Conservation (phyloP, 2,888 invertebrate genomes). For the Scaptomyza cyrtandrae region DNA sequence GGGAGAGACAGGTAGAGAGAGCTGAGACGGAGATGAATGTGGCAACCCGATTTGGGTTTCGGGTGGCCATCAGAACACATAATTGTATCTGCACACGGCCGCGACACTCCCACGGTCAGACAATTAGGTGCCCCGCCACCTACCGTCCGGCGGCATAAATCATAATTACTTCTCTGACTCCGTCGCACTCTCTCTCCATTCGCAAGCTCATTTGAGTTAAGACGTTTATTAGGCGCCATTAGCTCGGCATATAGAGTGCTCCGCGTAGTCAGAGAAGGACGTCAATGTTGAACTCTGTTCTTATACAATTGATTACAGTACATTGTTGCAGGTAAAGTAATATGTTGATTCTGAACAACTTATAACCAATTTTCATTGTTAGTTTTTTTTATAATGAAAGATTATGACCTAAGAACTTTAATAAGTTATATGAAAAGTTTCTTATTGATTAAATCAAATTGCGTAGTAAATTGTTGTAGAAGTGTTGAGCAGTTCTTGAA, state of each 20-base stretch:
- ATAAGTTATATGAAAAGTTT: too few species aligned
- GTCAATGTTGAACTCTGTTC: background rate
- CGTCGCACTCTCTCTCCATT: background rate
- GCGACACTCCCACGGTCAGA: background rate
- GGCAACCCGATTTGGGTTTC: slow-evolving; percentile 1
- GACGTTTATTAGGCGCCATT: slow-evolving; percentile 9
- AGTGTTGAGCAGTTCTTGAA: too few species aligned
- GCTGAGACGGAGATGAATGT: slow-evolving; percentile 8
- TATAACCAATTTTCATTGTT: background rate
- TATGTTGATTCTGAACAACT: background rate
- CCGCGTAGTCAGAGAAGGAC: background rate
- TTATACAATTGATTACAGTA: background rate
- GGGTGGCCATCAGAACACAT: slow-evolving; percentile 5
- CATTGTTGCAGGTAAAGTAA: background rate
- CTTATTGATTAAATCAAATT: too few species aligned
- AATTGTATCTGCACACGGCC: slow-evolving; percentile 8
- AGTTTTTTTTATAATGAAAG: too few species aligned
- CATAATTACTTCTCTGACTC: slow-evolving; percentile 8
- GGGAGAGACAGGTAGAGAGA: background rate
- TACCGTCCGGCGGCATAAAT: slow-evolving; percentile 5
- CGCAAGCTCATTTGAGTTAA: slow-evolving; percentile 8
- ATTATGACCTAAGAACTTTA: too few species aligned
- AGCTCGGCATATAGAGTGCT: slow-evolving; percentile 9
- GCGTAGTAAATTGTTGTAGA: too few species aligned
- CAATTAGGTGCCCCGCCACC: slow-evolving; percentile 6